phyloP scores from a whole-genome alignment of 2,888 invertebrate genomes.

The Calameuta idolon region DNA sequence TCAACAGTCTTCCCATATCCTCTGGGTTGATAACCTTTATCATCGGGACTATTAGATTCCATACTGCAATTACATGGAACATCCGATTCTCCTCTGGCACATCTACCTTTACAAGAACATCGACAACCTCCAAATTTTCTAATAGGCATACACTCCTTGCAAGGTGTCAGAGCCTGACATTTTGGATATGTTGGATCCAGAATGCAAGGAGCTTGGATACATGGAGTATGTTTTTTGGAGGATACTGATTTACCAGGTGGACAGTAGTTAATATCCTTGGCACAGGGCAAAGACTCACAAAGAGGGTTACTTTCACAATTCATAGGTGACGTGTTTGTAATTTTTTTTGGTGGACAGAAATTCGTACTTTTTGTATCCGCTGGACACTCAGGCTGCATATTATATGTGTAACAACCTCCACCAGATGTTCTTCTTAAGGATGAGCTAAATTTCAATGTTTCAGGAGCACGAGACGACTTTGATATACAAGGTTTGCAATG shows the following conservation, averaged over 20 bases:
- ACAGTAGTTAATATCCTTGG: constrained; percentile 12
- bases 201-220: constrained; percentile 17
- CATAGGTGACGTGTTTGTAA: not conserved
- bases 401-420: not conserved
- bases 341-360: not conserved
- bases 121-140: constrained; percentile 25
- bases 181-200: constrained; percentile 7
- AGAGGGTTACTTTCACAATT: constrained; percentile 18
- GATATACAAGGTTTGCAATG: not conserved
- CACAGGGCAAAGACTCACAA: constrained; percentile 25
- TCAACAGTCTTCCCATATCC: constrained; percentile 16
- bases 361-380: not conserved
- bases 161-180: constrained; percentile 17
- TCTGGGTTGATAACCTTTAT: constrained; percentile 29
- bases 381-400: not conserved
- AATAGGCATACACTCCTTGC: constrained; percentile 22
- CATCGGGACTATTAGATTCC: constrained; percentile 14
- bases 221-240: not conserved
- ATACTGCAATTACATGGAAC: constrained; percentile 39
- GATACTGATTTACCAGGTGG: not conserved
- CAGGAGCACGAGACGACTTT: not conserved
- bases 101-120: constrained; percentile 42
- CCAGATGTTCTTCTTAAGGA: not conserved
- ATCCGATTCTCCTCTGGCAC: constrained; percentile 28
- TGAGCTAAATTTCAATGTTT: not conserved